Percentiles rank a stretch among this genome's conserved stretches.
These are phyloP conservation scores for Apteryx mantelli DNA, from an alignment of 2,113 vertebrate species.

Conservation along the genomic window DNA sequence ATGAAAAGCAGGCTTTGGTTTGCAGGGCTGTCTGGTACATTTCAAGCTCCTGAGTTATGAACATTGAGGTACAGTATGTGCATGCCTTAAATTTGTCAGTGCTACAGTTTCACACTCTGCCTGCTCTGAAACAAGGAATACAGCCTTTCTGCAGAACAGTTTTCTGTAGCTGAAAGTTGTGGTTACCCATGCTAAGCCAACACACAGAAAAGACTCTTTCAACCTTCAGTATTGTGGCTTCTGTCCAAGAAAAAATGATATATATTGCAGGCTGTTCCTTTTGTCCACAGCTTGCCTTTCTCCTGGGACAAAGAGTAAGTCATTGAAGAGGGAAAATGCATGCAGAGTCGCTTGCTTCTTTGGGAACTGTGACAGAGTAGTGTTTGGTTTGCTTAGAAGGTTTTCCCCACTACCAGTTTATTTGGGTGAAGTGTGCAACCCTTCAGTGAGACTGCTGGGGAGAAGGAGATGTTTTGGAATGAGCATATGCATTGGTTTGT, in stretches of 20 bases:
- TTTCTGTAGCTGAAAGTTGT: neutral
- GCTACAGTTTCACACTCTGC: neutral
- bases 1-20: slow-evolving; percentile 1
- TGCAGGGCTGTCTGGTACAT: neutral
- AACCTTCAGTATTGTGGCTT: neutral
- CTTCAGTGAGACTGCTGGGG: neutral
- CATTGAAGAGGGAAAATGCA: neutral
- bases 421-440: neutral
- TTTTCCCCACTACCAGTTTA: neutral
- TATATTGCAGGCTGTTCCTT: neutral
- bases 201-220: neutral
- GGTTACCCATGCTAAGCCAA: neutral
- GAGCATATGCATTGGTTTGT: neutral
- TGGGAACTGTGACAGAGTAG: neutral
- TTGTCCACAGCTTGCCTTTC: neutral
- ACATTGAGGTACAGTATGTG: neutral
- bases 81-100: neutral
- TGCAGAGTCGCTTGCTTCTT: neutral
- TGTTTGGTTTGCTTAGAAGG: neutral
- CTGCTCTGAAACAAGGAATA: neutral
- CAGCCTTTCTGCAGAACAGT: neutral
- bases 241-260: neutral
- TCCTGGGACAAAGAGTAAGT: neutral
- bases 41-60: neutral
- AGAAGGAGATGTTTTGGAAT: neutral